These are phyloP conservation scores for Xenopus petersii DNA, from an alignment of 2,797 vertebrate species.

Conservation along the genomic window DNA sequence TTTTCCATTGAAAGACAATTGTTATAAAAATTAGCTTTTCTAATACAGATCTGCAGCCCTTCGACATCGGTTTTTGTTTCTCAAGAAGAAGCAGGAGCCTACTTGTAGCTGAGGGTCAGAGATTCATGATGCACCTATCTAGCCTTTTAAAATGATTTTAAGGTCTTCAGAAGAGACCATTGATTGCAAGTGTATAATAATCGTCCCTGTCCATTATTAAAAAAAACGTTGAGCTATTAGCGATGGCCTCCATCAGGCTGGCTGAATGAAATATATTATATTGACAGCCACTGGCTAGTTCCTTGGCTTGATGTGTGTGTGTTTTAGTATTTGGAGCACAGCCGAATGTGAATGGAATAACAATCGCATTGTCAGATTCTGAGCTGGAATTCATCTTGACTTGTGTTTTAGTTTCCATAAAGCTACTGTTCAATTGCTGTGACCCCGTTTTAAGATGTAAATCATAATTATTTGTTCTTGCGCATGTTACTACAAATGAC, in stretches of 20 bases:
- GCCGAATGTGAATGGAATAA: conserved; percentile 32
- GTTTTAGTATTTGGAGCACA: conserved; percentile 32
- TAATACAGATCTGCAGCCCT: not conserved
- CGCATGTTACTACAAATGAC: not conserved
- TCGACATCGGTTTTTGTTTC: not conserved
- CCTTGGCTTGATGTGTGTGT: not conserved
- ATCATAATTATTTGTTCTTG: not conserved
- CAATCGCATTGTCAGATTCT: conserved; percentile 19
- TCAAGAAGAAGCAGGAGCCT: not conserved
- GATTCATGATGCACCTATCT: too few species aligned
- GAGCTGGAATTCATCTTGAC: conserved; percentile 24
- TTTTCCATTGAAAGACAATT: too few species aligned
- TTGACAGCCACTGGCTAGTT: conserved; percentile 27
- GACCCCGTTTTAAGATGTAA: not conserved
- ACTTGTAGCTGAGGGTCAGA: too few species aligned
- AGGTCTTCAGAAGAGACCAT: too few species aligned
- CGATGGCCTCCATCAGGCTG: conserved; percentile 30
- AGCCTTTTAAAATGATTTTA: too few species aligned
- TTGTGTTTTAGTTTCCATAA: not conserved
- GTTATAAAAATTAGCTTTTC: not conserved
- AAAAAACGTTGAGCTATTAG: conserved; percentile 15
- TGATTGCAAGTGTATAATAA: not conserved
- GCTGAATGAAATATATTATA: not conserved
- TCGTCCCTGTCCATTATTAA: conserved; percentile 45
- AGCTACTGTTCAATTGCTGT: not conserved